Evolutionary conservation across 2,888 invertebrate genomes (phyloP).

Genomic region (Teleiodes luculella): DNA sequence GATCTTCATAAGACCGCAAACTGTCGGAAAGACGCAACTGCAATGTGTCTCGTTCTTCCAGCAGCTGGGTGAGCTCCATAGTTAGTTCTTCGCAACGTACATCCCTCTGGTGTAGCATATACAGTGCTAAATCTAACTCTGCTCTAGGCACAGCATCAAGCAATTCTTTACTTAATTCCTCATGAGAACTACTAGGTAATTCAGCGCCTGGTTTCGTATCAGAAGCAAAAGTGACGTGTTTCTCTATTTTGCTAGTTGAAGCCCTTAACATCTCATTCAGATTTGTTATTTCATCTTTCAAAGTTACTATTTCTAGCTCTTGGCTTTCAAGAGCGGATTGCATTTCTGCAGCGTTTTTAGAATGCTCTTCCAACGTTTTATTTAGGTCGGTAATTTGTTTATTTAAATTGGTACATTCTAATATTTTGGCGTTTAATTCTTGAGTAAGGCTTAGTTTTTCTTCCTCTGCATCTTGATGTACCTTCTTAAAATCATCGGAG

Average conservation of each 20-base stretch:
- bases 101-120: constrained; percentile 92
- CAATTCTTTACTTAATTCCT: constrained; percentile 45
- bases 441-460: constrained; percentile 50
- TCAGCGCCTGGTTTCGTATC: constrained; percentile 59
- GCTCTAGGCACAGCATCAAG: constrained; percentile 73
- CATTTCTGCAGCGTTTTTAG: constrained; percentile 76
- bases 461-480: constrained; percentile 41
- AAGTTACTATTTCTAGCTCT: constrained; percentile 84
- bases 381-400: constrained; percentile 75
- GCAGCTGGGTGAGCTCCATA: constrained; percentile 87
- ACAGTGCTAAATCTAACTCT: constrained; percentile 88
- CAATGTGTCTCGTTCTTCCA: constrained; percentile 91
- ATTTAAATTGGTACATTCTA: constrained; percentile 70
- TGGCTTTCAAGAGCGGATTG: constrained; percentile 82
- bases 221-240: constrained; percentile 68
- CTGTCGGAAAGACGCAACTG: constrained; percentile 90
- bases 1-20: constrained; percentile 83
- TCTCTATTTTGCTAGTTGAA: constrained; percentile 58
- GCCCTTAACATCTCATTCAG: constrained; percentile 47
- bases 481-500: constrained; percentile 48
- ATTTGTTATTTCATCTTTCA: constrained; percentile 81
- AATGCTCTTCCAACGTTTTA: constrained; percentile 73
- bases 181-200: constrained; percentile 22
- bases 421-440: constrained; percentile 61
- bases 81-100: constrained; percentile 92